A percentile compares a stretch with the other conserved stretches of the same genome.
phyloP scores from a whole-genome alignment of 2,797 vertebrate species.

The Danio choprae region DNA sequence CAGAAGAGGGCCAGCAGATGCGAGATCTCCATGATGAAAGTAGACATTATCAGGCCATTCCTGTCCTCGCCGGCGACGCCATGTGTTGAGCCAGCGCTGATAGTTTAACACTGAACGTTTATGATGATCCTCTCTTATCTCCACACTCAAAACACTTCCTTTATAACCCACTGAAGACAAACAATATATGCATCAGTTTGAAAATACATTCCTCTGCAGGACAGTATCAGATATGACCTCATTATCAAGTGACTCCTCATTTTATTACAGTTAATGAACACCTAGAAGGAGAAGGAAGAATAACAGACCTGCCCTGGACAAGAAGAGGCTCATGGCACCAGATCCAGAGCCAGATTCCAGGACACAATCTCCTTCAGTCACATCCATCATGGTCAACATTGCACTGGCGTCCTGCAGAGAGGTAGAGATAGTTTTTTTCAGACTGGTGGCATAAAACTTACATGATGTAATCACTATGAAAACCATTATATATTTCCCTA shows the following conservation, averaged over 20 bases:
- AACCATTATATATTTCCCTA: neutral
- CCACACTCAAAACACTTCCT: constrained; percentile 88
- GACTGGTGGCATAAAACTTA: neutral
- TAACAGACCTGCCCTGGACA: constrained; percentile 88
- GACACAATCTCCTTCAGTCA: constrained; percentile 85
- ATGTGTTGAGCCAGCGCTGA: constrained; percentile 81
- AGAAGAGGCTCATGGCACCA: constrained; percentile 89
- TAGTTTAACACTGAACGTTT: constrained; percentile 84
- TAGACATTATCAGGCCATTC: constrained; percentile 90
- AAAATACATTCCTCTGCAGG: neutral
- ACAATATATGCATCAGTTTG: neutral
- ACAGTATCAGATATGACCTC: neutral
- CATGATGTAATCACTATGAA: neutral
- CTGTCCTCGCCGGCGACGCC: constrained; percentile 77
- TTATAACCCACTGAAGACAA: constrained; percentile 82
- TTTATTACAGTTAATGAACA: constrained; percentile 4
- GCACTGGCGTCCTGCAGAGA: constrained; percentile 77
- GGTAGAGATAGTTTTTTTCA: neutral
- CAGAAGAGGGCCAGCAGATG: constrained; percentile 75
- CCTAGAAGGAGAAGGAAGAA: neutral
- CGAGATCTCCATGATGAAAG: constrained; percentile 85
- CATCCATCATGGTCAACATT: constrained; percentile 86
- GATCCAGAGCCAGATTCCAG: constrained; percentile 92
- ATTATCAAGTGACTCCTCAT: neutral
- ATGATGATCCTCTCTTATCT: constrained; percentile 87